A percentile compares a stretch with the other conserved stretches of the same genome.
phyloP scores from a whole-genome alignment of 2,888 invertebrate genomes.

The Aporophyla lueneburgensis region DNA sequence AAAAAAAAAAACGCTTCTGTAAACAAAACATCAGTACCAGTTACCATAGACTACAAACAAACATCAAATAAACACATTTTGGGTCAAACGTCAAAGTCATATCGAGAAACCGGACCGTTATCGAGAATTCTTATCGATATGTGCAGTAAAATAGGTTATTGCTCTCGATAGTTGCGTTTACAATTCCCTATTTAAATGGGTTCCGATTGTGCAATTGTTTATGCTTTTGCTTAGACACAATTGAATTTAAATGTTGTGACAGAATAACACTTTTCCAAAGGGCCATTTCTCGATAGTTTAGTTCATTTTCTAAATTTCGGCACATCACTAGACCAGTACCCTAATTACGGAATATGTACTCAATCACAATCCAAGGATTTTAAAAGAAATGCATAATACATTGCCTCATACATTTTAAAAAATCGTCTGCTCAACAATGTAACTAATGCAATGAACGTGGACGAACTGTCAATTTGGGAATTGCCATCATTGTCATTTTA shows the following conservation, averaged over 20 bases:
- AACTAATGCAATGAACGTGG: not conserved
- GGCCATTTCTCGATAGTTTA: not conserved
- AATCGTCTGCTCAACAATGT: not conserved
- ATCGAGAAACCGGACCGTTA: slow-evolving; percentile 47
- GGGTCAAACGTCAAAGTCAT: slow-evolving; percentile 67
- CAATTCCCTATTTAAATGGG: slow-evolving; percentile 67
- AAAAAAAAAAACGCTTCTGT: not conserved
- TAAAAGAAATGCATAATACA: not conserved
- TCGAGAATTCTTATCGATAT: slow-evolving; percentile 58
- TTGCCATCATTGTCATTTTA: not conserved
- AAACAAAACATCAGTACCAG: not conserved
- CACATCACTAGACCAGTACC: not conserved
- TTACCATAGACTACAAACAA: slow-evolving; percentile 38
- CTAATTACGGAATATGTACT: no score
- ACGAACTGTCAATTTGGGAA: not conserved
- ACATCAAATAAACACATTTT: slow-evolving; percentile 42
- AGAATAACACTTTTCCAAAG: no score
- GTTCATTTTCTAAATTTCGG: not conserved
- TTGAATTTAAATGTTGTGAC: slow-evolving; percentile 9
- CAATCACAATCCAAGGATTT: not conserved
- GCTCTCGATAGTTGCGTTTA: slow-evolving; percentile 60
- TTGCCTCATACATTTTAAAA: not conserved
- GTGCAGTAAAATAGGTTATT: slow-evolving; percentile 70
- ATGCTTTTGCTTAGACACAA: slow-evolving; percentile 28
- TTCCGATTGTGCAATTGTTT: slow-evolving; percentile 59